phyloP scores from a whole-genome alignment of 2,113 vertebrate species.

The Symphodus melops region DNA sequence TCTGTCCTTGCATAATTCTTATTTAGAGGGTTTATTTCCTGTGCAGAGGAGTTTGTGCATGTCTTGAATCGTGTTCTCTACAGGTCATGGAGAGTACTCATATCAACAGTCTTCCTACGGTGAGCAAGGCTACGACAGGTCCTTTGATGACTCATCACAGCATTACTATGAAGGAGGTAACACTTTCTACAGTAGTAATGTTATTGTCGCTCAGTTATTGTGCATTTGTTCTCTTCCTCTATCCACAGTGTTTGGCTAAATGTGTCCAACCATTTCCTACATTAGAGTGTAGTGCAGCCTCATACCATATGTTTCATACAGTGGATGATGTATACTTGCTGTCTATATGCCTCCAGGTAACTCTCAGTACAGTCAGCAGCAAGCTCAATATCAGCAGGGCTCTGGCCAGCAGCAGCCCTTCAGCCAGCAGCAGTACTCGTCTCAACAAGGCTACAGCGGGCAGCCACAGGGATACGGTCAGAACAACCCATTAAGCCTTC shows the following conservation, averaged over 20 bases:
- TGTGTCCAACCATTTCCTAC: neutral
- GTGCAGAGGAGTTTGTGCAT: constrained; percentile 37
- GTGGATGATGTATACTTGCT: constrained; percentile 5
- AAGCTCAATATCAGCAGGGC: constrained; percentile 92
- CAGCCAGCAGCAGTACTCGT: constrained; percentile 93
- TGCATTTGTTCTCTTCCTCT: neutral
- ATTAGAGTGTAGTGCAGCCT: neutral
- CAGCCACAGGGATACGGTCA: constrained; percentile 89
- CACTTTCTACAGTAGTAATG: neutral
- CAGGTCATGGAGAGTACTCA: constrained; percentile 92
- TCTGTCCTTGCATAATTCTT: constrained; percentile 17
- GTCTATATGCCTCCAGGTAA: constrained; percentile 81
- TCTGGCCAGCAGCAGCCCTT: constrained; percentile 90
- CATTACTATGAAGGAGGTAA: constrained; percentile 97
- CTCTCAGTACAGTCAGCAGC: constrained; percentile 94
- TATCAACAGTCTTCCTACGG: constrained; percentile 94
- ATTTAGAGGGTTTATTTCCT: constrained; percentile 8
- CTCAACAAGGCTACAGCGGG: constrained; percentile 91
- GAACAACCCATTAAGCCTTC: neutral
- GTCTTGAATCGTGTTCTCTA: constrained; percentile 45
- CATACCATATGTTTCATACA: neutral
- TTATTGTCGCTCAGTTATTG: neutral
- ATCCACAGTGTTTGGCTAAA: neutral
- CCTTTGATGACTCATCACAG: constrained; percentile 93
- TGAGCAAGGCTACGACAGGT: constrained; percentile 93